Percentiles rank a stretch among this genome's conserved stretches.
These are phyloP conservation scores for Trisateles emortualis DNA, from an alignment of 2,888 invertebrate genomes.

Conservation along the genomic window DNA sequence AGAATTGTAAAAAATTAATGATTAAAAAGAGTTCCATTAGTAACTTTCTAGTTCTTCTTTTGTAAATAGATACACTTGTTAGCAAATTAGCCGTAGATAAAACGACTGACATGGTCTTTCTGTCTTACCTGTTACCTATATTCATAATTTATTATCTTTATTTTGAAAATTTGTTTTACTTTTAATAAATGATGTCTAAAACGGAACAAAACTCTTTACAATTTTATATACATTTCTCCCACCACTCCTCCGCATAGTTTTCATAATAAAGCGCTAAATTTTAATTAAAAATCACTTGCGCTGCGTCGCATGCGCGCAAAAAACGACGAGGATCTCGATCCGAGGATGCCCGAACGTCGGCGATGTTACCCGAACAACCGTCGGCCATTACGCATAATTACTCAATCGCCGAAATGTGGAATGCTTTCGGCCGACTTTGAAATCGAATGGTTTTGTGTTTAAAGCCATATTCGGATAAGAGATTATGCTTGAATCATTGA, in stretches of 20 bases:
- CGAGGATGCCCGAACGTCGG: slow-evolving; percentile 66
- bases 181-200: background rate
- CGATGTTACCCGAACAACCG: slow-evolving; percentile 59
- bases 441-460: slow-evolving; percentile 48
- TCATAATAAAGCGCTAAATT: slow-evolving; percentile 78
- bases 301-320: slow-evolving; percentile 59
- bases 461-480: slow-evolving; percentile 44
- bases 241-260: slow-evolving; percentile 67
- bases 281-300: slow-evolving; percentile 77
- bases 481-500: slow-evolving; percentile 52
- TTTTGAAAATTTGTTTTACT: background rate
- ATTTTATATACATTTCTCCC: slow-evolving; percentile 5
- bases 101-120: too few relatives aligned
- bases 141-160: background rate
- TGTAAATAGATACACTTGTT: too few relatives aligned
- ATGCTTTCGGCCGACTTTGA: slow-evolving; percentile 54
- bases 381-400: slow-evolving; percentile 68
- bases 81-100: too few relatives aligned
- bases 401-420: slow-evolving; percentile 71
- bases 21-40: too few relatives aligned
- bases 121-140: too few relatives aligned
- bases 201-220: background rate
- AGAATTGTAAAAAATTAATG: too few relatives aligned
- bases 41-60: too few relatives aligned
- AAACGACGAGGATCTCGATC: slow-evolving; percentile 56